Evolutionary conservation across 1,140 invertebrate genomes (phyloP).

Genomic region (Sminthurinus signatus): DNA sequence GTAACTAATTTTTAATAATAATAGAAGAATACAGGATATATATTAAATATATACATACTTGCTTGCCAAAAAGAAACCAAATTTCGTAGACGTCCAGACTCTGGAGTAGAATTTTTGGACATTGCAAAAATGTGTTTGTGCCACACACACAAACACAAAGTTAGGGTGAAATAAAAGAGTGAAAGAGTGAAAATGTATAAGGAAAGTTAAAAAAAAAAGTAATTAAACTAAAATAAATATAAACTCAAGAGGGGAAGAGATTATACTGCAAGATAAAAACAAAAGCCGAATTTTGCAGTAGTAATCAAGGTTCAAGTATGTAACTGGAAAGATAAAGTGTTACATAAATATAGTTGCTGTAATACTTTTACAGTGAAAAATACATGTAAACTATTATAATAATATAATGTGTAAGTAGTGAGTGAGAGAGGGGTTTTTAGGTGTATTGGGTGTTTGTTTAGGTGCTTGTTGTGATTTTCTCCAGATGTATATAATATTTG

Average conservation of each 20-base stretch:
- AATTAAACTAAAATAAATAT: neutral
- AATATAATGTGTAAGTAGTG: too few species aligned
- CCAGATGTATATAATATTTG: too few species aligned
- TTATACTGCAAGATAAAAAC: neutral
- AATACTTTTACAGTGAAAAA: too few species aligned
- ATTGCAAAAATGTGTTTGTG: neutral
- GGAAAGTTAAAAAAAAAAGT: neutral
- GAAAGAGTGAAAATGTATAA: neutral
- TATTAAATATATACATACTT: constrained; percentile 34
- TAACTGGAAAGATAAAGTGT: too few species aligned
- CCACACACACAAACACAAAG: neutral
- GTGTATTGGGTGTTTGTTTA: too few species aligned
- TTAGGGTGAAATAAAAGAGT: neutral
- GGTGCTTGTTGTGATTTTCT: too few species aligned
- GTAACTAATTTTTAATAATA: too few species aligned
- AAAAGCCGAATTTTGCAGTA: neutral
- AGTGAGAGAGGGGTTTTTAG: too few species aligned
- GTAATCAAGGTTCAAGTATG: too few species aligned
- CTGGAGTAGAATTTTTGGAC: constrained; percentile 28
- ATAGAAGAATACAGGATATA: too few species aligned
- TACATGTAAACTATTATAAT: too few species aligned
- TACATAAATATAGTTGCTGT: too few species aligned
- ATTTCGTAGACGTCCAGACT: constrained; percentile 34
- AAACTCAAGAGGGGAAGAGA: neutral
- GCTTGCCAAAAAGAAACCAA: constrained; percentile 41